Evolutionary conservation across 1,140 invertebrate genomes (phyloP).

Genomic region (Lepidotrigona ventralis): DNA sequence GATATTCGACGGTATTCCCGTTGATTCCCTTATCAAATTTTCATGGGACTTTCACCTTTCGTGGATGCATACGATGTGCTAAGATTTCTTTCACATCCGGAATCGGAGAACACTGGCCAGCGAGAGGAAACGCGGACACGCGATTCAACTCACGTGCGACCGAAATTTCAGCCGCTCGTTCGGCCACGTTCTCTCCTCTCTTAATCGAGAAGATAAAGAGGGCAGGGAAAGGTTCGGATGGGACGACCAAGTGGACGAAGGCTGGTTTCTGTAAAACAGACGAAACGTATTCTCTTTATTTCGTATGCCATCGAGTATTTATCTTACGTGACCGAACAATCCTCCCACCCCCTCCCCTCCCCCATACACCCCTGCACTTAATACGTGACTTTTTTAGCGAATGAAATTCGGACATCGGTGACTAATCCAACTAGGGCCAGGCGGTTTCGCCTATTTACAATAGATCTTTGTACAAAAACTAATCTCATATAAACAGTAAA

Average conservation of each 20-base stretch:
- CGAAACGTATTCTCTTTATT: conserved; percentile 71
- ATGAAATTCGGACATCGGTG: conserved; percentile 66
- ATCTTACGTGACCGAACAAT: conserved; percentile 60
- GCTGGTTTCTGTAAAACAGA: conserved; percentile 72
- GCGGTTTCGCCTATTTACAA: conserved; percentile 72
- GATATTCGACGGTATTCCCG: background rate
- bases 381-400: conserved; percentile 53
- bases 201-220: conserved; percentile 41
- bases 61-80: background rate
- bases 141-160: conserved; percentile 65
- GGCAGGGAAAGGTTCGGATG: background rate
- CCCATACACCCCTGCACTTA: conserved; percentile 27
- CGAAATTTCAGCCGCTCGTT: conserved; percentile 61
- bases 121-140: background rate
- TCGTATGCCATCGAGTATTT: conserved; percentile 63
- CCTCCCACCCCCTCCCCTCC: background rate
- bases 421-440: conserved; percentile 60
- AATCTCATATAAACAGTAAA: conserved; percentile 71
- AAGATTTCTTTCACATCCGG: conserved; percentile 47
- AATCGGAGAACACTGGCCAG: conserved; percentile 21
- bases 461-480: conserved; percentile 76
- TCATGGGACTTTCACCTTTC: background rate
- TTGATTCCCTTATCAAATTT: conserved; percentile 4
- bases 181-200: conserved; percentile 17
- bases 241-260: conserved; percentile 42